These are phyloP conservation scores for Carduelis carduelis DNA, from an alignment of 2,797 vertebrate genomes.

Conservation along the genomic window DNA sequence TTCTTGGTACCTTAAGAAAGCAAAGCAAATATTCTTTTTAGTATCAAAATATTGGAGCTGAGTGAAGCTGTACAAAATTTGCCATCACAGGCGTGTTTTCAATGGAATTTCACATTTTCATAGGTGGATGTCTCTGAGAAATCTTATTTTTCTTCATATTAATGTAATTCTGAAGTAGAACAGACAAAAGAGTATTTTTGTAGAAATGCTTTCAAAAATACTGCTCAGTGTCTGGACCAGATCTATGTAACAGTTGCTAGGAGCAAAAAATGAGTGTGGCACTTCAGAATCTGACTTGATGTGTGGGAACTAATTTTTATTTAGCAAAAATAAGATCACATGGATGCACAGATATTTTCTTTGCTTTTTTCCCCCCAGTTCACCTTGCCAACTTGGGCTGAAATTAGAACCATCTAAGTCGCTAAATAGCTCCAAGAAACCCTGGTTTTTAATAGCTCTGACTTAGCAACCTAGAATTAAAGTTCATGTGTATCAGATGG, in stretches of 20 bases:
- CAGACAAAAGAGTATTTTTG: neutral
- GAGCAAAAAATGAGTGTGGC: constrained; percentile 19
- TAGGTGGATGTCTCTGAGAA: neutral
- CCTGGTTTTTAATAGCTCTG: neutral
- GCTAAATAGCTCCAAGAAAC: neutral
- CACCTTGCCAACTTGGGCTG: constrained; percentile 19
- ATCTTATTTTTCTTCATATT: neutral
- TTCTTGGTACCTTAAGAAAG: neutral
- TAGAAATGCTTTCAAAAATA: constrained; percentile 16
- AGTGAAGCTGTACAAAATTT: neutral
- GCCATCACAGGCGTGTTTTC: neutral
- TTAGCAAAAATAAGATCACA: constrained; percentile 34
- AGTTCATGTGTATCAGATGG: neutral
- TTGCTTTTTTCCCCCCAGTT: neutral
- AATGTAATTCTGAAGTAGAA: neutral
- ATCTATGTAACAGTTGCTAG: constrained; percentile 43
- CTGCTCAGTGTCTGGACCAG: constrained; percentile 18
- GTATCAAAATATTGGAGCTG: neutral
- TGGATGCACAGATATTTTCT: neutral
- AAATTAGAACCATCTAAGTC: constrained; percentile 32
- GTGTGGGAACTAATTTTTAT: constrained; percentile 53
- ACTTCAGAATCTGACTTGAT: constrained; percentile 28
- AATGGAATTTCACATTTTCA: neutral
- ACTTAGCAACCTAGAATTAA: constrained; percentile 31
- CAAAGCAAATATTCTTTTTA: neutral